Evolutionary conservation across 2,113 vertebrate genomes (phyloP), one percentile per base, ranked within the genome.

Genomic region (Labrus mixtus): DNA sequence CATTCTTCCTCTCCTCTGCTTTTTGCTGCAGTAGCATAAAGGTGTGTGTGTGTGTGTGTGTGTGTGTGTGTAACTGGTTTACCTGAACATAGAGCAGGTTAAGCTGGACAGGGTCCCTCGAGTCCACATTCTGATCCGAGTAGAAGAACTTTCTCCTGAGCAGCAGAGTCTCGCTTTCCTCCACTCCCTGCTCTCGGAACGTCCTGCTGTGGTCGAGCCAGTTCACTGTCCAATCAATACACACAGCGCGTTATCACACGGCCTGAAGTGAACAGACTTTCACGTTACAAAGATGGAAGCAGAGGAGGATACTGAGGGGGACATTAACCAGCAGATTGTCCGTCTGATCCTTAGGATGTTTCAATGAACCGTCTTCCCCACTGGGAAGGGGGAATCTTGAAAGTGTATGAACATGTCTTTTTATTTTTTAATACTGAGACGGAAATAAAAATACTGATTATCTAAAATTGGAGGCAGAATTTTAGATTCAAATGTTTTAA

Each of bases 61-160:
- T 29, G 29, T 29, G 2, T 48, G 46, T 48, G 46, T 50, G 22
- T 50, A 45, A 60, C 19, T 45, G 7, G 23, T 79, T 87, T 93
- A 99, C 98, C 98, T 99, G 98, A 59, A 99, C 98, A 65, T 98
- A 99, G 50, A 99, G 97, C 85, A 99, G 92, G 91, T 99, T 99
- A 36, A 99, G 95, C 89, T 99, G 98, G 53, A 99, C 98, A 0
- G 98, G 98, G 87, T 99, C 98, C 76, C 98, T 93, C 0, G 98
- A 99, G 89, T 99, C 98, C 56, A 99, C 98, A 0, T 99, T 99
- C 93, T 99, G 98, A 87, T 99, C 98, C 0, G 98, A 99, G 82
- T 99, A 99, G 90, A 99, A 99, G 92, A 99, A 99, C 90, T 99
- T 99, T 0, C 98, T 93, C 54, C 98, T 92, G 29, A 99, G 93